Base-by-base conservation (phyloP, 1,140 invertebrate genomes). In the Sarcophaga bullata region DNA sequence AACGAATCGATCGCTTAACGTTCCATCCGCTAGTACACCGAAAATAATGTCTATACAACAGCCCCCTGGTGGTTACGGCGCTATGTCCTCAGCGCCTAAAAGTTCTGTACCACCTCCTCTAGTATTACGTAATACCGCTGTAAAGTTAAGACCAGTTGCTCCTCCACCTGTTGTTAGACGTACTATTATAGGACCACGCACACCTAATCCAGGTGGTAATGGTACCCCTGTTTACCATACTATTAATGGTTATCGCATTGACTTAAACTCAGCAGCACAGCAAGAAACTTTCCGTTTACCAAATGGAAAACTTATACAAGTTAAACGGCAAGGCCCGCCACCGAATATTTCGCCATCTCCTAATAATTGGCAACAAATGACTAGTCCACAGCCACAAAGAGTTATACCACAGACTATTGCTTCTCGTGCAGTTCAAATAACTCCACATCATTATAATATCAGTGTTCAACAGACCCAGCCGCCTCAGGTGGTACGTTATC, bases 291-390 rank as follows among this genome's bases (percentile, higher is more conserved):
- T 87, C 73, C 86, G 89, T 6, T 83, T 90, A 48, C 89, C 89
- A 8, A 90, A 90, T 47, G 89, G 89, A 8, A 87, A 89, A 10
- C 81, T 90, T 0, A 90, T 90, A 78, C 89, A 90, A 81, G 89
- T 90, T 0, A 90, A 90, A 68, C 86, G 88, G 2, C 89, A 90
- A 62, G 80, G 83, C 11, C 73, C 62, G 6, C 83, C 85, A 15
- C 73, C 50, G 2, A 83, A 10, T 19, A 6, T 82, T 49, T 54
- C 84, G 3, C 37, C 84, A 10, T 11, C 82, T 8, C 8, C 81
- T 11, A 84, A 52, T 62, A 82, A 73, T 58, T 81, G 62, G 54
- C 73, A 58, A 76, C 84, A 73, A 73, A 52, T 68, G 80, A 58
- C 52, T 75, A 80, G 62, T n/a, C 62, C 37, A 58, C 81, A n/a